Conservation (phyloP, 2,888 invertebrate genomes). For the Idaea aversata region DNA sequence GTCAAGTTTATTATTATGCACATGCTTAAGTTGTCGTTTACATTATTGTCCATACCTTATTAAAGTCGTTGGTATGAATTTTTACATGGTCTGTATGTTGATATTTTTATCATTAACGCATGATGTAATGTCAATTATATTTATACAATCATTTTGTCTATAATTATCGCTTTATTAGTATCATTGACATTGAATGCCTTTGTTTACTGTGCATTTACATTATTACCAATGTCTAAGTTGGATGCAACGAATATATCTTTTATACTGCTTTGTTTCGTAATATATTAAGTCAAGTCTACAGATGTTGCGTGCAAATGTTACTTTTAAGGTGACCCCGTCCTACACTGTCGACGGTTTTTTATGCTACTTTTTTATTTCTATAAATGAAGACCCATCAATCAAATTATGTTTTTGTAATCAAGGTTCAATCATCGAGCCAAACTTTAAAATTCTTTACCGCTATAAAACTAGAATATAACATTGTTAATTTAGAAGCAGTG, state of each 20-base stretch:
- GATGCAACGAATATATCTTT: not conserved
- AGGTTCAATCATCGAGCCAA: slow-evolving; percentile 30
- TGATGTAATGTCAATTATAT: not conserved
- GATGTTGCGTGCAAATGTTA: slow-evolving; percentile 36
- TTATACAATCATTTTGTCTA: not conserved
- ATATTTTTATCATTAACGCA: not conserved
- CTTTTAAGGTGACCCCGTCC: slow-evolving; percentile 42
- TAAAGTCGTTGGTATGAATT: slow-evolving; percentile 6
- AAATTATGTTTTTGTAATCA: slow-evolving; percentile 27
- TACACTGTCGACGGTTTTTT: slow-evolving; percentile 34
- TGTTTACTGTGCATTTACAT: not conserved
- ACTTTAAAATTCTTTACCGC: slow-evolving; percentile 28
- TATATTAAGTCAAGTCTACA: slow-evolving; percentile 23
- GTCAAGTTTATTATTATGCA: slow-evolving; percentile 19
- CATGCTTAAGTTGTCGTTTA: slow-evolving; percentile 36
- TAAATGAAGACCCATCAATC: slow-evolving; percentile 28
- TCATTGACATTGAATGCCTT: slow-evolving; percentile 1
- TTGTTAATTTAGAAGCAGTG: slow-evolving; percentile 1
- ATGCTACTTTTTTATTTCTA: slow-evolving; percentile 18
- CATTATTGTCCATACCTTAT: slow-evolving; percentile 40
- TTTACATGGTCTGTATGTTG: not conserved
- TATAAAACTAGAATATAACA: slow-evolving; percentile 20
- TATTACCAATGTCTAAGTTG: slow-evolving; percentile 2
- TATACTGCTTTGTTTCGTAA: not conserved
- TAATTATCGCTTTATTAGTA: not conserved